A percentile compares a stretch with the other conserved stretches of the same genome.
These are phyloP conservation scores for Tympanuchus pallidicinctus DNA, from an alignment of 2,113 vertebrate species.

Conservation along the genomic window DNA sequence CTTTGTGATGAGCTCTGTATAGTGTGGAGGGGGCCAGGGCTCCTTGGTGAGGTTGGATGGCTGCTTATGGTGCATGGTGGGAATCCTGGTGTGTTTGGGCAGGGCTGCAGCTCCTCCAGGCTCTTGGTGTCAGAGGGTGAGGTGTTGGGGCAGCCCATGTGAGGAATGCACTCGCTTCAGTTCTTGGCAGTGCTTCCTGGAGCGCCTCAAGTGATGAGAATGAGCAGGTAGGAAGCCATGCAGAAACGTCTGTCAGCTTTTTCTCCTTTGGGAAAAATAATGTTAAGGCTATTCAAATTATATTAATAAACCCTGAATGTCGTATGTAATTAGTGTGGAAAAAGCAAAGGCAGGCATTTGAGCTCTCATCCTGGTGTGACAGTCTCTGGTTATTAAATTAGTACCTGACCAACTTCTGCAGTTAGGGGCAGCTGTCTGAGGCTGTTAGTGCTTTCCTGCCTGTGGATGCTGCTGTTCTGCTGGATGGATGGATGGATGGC, in stretches of 20 bases:
- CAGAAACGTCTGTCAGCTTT: fast-evolving
- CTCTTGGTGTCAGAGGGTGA: fast-evolving
- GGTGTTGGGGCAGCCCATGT: neutral
- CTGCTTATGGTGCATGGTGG: fast-evolving
- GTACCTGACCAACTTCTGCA: neutral
- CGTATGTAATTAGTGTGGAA: neutral
- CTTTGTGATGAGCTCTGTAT: neutral
- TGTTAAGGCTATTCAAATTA: neutral
- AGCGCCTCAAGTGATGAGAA: neutral
- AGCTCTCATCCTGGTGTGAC: neutral
- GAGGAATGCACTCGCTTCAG: fast-evolving
- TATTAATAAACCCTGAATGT: neutral
- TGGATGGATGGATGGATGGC: neutral
- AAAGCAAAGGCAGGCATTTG: neutral
- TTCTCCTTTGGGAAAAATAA: neutral
- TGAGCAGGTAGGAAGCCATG: neutral
- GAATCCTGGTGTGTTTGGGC: neutral
- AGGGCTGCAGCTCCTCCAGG: neutral
- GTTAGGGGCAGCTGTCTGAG: neutral
- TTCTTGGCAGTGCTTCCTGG: neutral
- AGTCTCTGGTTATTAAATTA: neutral
- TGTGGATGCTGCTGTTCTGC: neutral
- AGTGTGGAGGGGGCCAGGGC: neutral
- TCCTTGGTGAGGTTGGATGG: neutral
- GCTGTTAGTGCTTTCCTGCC: neutral